phyloP scores from a whole-genome alignment of 2,888 invertebrate genomes.

The Torymus texanus region DNA sequence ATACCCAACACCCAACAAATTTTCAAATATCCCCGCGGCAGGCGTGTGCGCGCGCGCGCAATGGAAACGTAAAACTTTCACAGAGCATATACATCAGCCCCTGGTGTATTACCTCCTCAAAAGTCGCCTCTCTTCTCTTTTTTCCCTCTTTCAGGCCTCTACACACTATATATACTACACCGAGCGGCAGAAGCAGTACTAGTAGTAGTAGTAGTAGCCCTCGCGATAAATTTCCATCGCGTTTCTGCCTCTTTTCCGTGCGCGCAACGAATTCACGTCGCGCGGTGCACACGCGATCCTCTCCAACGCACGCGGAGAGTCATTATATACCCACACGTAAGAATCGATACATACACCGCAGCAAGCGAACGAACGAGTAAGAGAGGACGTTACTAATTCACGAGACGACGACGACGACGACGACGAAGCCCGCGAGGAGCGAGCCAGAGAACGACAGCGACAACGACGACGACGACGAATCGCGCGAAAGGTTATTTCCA shows the following conservation, averaged over 20 bases:
- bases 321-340: neutral
- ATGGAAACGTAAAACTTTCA: neutral
- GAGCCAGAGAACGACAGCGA: neutral
- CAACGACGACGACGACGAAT: neutral
- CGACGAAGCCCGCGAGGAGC: neutral
- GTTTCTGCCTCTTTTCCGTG: constrained; percentile 6
- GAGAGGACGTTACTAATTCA: constrained; percentile 15
- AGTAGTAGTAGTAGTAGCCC: neutral
- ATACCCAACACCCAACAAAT: too few relatives aligned
- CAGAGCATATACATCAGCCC: neutral
- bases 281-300: neutral
- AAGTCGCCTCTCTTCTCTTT: too few relatives aligned
- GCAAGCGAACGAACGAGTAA: neutral
- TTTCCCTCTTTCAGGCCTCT: too few relatives aligned
- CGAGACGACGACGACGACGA: neutral
- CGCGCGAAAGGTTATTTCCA: constrained; percentile 18
- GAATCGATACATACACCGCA: constrained; percentile 8
- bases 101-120: too few relatives aligned
- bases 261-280: neutral
- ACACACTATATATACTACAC: too few relatives aligned
- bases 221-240: constrained; percentile 15
- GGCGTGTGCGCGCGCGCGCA: neutral
- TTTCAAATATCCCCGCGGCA: neutral
- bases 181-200: too few relatives aligned
- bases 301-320: neutral